phyloP scores from a whole-genome alignment of 2,888 invertebrate species.

The Chalcosyrphus nemorum region DNA sequence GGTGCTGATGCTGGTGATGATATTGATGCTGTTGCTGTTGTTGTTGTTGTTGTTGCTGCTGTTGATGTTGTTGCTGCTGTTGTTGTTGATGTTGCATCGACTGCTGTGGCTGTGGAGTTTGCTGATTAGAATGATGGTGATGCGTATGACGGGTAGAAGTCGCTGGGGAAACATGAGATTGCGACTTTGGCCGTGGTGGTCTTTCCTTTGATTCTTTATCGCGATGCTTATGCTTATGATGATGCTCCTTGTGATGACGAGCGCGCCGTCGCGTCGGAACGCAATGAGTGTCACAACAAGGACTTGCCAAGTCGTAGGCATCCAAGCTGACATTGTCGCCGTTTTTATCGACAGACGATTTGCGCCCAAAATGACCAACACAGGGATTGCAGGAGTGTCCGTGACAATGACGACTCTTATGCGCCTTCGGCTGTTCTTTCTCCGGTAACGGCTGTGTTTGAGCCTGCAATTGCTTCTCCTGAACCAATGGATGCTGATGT shows the following conservation, averaged over 20 bases:
- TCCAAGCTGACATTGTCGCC: constrained; percentile 90
- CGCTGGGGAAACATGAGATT: constrained; percentile 77
- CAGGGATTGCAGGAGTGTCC: constrained; percentile 88
- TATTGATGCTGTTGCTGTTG: constrained; percentile 78
- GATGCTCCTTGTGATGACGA: constrained; percentile 85
- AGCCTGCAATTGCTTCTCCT: constrained; percentile 71
- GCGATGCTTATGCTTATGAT: constrained; percentile 84
- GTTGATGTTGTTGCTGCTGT: constrained; percentile 36
- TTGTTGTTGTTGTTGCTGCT: constrained; percentile 34
- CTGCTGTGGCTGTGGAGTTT: constrained; percentile 74
- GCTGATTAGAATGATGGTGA: constrained; percentile 58
- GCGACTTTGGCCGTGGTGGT: constrained; percentile 79
- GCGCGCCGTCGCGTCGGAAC: constrained; percentile 86
- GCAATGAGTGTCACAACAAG: constrained; percentile 93
- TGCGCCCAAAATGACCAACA: constrained; percentile 84
- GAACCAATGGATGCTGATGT: constrained; percentile 75
- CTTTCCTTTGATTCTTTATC: constrained; percentile 82
- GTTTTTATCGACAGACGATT: constrained; percentile 82
- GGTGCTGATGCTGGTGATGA: constrained; percentile 75
- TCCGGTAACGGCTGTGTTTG: constrained; percentile 68
- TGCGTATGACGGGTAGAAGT: constrained; percentile 75
- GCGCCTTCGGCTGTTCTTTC: constrained; percentile 61
- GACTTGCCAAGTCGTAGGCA: constrained; percentile 93
- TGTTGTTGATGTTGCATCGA: constrained; percentile 56
- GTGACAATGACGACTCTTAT: constrained; percentile 79